These are phyloP conservation scores for Cyclophora punctaria DNA, from an alignment of 2,888 invertebrate genomes.

Conservation along the genomic window DNA sequence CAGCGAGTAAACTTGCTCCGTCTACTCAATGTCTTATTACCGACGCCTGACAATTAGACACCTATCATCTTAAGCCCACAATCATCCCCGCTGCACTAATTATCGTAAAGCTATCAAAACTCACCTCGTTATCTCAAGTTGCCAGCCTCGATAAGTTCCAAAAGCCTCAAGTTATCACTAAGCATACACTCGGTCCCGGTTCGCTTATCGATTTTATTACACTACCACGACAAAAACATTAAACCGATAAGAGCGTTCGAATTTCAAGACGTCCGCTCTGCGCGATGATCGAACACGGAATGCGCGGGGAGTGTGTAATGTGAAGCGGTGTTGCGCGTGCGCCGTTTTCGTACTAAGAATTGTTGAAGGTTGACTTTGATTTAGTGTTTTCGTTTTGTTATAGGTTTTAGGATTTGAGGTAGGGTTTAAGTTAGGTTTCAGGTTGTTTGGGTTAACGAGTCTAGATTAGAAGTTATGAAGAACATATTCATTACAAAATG, in stretches of 20 bases:
- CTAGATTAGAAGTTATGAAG: too few species aligned
- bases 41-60: too few species aligned
- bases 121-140: conserved; percentile 67
- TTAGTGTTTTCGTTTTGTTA: neutral
- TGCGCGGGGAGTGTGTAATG: conserved; percentile 31
- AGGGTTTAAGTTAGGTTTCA: too few species aligned
- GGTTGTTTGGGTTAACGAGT: too few species aligned
- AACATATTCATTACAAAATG: too few species aligned
- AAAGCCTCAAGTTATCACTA: conserved; percentile 49
- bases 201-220: conserved; percentile 47
- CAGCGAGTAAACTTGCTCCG: too few species aligned
- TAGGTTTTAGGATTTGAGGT: too few species aligned
- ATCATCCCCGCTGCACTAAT: conserved; percentile 37
- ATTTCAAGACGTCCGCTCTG: conserved; percentile 33
- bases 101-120: conserved; percentile 68
- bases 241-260: conserved; percentile 32
- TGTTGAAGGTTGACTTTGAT: conserved; percentile 5
- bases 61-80: neutral
- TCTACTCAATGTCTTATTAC: too few species aligned
- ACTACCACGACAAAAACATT: conserved; percentile 36
- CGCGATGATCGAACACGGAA: conserved; percentile 42
- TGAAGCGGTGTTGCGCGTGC: conserved; percentile 41
- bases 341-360: conserved; percentile 12
- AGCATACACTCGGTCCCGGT: conserved; percentile 44
- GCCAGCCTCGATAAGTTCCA: conserved; percentile 54